phyloP scores from a whole-genome alignment of 1,140 invertebrate genomes.

The Brachionus rubens region DNA sequence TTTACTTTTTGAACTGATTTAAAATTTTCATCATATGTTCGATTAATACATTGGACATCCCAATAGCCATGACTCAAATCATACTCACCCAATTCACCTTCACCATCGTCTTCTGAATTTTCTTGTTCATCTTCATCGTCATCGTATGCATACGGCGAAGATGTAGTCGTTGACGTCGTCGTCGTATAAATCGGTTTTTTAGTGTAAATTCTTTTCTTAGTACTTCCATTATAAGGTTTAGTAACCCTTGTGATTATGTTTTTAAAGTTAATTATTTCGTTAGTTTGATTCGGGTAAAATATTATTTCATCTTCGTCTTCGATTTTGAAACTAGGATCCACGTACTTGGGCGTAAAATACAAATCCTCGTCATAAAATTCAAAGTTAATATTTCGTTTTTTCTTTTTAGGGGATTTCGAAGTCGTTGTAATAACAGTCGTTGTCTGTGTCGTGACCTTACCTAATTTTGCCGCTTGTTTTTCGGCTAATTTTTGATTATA shows the following conservation, averaged over 20 bases:
- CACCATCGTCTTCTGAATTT: not conserved
- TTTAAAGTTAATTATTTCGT: not conserved
- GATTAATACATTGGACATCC: slow-evolving; percentile 28
- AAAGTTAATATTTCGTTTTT: not conserved
- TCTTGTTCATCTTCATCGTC: not conserved
- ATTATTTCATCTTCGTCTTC: not conserved
- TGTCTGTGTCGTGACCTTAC: no score
- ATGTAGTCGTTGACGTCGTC: not conserved
- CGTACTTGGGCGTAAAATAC: not conserved
- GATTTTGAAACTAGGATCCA: no score
- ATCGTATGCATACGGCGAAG: not conserved
- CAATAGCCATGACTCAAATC: not conserved
- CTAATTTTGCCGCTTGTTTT: not conserved
- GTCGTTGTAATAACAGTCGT: not conserved
- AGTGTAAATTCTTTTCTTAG: not conserved
- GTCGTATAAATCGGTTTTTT: not conserved
- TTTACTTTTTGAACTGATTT: slow-evolving; percentile 25
- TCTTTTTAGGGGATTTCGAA: not conserved
- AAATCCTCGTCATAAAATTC: not conserved
- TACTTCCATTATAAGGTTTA: not conserved
- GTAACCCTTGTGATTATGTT: not conserved
- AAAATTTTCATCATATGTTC: slow-evolving; percentile 43
- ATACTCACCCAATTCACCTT: not conserved
- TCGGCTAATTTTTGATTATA: slow-evolving; percentile 2
- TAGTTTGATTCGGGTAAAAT: not conserved